phyloP scores from a whole-genome alignment of 1,140 invertebrate genomes.

The Heterodera schachtii region DNA sequence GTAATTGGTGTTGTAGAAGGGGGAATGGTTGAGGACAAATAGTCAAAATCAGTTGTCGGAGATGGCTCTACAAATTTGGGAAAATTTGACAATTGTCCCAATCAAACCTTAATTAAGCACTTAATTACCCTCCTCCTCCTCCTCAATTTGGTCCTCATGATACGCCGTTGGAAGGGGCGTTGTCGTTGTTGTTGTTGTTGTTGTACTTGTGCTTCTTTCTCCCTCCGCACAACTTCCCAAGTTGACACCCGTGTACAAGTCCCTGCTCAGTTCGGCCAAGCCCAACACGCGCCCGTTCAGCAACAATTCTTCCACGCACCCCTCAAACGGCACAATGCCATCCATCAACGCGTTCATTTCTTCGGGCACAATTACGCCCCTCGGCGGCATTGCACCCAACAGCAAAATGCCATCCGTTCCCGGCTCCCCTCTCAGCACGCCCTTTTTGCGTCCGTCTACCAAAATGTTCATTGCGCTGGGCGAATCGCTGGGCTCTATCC shows the following conservation, averaged over 20 bases:
- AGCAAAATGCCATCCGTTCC: constrained; percentile 10
- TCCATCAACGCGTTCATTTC: background rate
- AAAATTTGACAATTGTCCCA: background rate
- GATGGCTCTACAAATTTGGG: background rate
- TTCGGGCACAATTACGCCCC: background rate
- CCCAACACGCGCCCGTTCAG: constrained; percentile 15
- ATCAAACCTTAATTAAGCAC: constrained; percentile 8
- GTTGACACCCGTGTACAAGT: constrained; percentile 17
- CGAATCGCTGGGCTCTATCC: background rate
- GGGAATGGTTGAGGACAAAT: constrained; percentile 8
- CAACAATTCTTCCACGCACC: constrained; percentile 19
- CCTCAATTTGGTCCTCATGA: background rate
- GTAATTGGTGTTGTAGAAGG: background rate
- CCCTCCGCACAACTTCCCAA: background rate
- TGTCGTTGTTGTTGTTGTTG: background rate
- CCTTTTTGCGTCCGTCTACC: constrained; percentile 15
- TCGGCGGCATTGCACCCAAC: constrained; percentile 7
- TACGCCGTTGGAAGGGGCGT: background rate
- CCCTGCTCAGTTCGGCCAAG: background rate
- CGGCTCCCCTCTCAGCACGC: background rate
- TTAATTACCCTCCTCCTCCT: constrained; percentile 10
- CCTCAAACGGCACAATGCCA: constrained; percentile 3
- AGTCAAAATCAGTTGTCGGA: background rate
- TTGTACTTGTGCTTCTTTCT: too few relatives aligned
- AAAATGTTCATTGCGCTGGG: background rate